Evolutionary conservation across 2,113 vertebrate genomes (phyloP).

Genomic region (Hemiprocne comata): DNA sequence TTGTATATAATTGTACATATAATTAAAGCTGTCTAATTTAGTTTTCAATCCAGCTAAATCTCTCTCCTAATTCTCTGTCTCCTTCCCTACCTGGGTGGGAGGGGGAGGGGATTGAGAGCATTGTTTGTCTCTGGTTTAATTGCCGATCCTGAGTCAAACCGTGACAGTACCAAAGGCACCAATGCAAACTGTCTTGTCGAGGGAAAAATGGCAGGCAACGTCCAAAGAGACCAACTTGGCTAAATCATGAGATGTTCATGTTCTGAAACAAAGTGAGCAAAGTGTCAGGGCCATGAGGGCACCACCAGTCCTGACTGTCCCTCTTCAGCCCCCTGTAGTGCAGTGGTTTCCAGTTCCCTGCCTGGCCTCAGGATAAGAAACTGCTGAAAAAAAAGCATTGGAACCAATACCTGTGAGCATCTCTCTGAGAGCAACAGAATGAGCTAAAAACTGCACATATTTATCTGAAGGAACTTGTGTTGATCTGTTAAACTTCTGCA

Average conservation of each 20-base stretch:
- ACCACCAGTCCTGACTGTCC: neutral
- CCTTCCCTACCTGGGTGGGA: too few relatives aligned
- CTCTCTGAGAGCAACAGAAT: neutral
- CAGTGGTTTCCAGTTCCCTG: neutral
- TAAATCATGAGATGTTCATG: neutral
- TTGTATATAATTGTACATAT: too few relatives aligned
- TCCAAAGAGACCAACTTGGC: neutral
- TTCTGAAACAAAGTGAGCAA: neutral
- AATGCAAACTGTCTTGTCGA: neutral
- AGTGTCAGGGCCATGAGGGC: neutral
- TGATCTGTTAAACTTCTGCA: neutral
- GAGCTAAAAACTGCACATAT: rapidly evolving
- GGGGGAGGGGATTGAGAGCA: too few relatives aligned
- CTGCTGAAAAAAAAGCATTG: neutral
- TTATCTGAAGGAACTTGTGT: neutral
- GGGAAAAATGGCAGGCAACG: neutral
- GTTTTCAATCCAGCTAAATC: too few relatives aligned
- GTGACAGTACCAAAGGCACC: neutral
- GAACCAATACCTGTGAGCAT: neutral
- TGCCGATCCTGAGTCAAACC: too few relatives aligned
- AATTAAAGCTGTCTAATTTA: too few relatives aligned
- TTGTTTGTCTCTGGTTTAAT: too few relatives aligned
- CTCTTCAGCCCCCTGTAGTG: neutral
- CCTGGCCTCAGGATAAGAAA: neutral
- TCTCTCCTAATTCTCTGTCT: too few relatives aligned